Percentiles rank a stretch among this genome's conserved stretches.
Conservation (phyloP, 2,888 invertebrate genomes). For the Frankliniella intonsa region DNA sequence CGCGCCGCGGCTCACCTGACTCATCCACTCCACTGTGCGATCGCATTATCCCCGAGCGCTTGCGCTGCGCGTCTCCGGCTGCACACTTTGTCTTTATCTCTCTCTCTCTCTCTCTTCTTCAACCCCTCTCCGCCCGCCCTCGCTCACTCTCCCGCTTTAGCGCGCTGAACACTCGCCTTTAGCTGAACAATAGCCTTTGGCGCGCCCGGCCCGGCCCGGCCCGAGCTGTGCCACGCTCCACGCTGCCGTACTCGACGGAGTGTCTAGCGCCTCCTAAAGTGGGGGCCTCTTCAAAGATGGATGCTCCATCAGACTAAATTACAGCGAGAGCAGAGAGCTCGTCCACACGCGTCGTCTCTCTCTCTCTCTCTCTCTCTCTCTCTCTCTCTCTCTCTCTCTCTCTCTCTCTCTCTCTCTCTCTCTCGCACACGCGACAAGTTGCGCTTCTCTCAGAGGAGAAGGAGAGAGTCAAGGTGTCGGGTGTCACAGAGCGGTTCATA, state of each 20-base stretch:
- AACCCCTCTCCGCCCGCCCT: neutral
- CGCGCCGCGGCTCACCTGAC: too few species aligned
- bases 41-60: too few species aligned
- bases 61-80: too few species aligned
- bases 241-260: neutral
- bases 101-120: neutral
- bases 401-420: too few species aligned
- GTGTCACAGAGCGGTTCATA: too few species aligned
- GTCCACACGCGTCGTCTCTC: neutral
- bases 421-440: too few species aligned
- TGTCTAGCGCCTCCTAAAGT: conserved; percentile 12
- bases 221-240: too few species aligned
- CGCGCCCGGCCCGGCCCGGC: neutral
- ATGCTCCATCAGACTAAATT: conserved; percentile 20
- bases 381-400: too few species aligned
- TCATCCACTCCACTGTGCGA: too few species aligned
- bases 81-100: neutral
- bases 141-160: neutral
- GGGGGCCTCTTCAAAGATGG: conserved; percentile 24
- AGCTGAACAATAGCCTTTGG: conserved; percentile 5
- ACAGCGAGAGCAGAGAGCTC: neutral
- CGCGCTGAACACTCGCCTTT: neutral
- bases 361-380: neutral
- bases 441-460: too few species aligned
- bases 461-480: too few species aligned